Evolutionary conservation across 2,888 invertebrate genomes (phyloP), one percentile per base, ranked within the genome.

Genomic region (Bhutanitis thaidina): DNA sequence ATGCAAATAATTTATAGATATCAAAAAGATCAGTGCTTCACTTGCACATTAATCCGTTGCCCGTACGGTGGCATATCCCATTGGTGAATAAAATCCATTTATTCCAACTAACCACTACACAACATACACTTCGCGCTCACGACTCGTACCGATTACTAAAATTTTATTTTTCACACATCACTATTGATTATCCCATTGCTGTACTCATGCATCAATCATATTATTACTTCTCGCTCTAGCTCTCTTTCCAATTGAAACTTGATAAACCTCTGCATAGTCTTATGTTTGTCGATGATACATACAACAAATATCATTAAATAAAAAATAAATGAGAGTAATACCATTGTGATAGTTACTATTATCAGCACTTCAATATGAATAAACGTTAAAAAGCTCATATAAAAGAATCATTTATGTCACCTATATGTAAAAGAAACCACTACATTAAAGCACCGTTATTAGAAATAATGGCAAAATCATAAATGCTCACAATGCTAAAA

Each of bases 251-350:
- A 20, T 20, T 2, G 20, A 20, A 20, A 4, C 20, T 20, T 30
- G n/a, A 30, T 9, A 30, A 30, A 9, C 10, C 1, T 4, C 30
- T 30, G 30, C 30, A 30, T 10, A 10, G 9, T 0, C 30, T 10
- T 30, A 30, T 10, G 10, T 29, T 29, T 29, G 29, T 29, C n/a
- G 20, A 20, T 25, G 20, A n/a, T 25, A 20, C 20, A 25, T 38
- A 25, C 12, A 20, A 44, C 10, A 36, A 57, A 62, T 62, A 57
- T 63, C 54, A 54, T 59, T 65, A 71, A 62, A 66, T 61, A 57
- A 59, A 20, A 32, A 32, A 32, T 32, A 56, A 59, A 64, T 54
- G 61, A 60, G 64, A 67, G 65, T 63, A 49, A 65, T 65, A 64
- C 65, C 61, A 65, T 55, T 53, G 43, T 52, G 40, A 43, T 15